A percentile compares a stretch with the other conserved stretches of the same genome.
These are phyloP conservation scores for Anhinga anhinga DNA, from an alignment of 2,113 vertebrate genomes.

Conservation along the genomic window DNA sequence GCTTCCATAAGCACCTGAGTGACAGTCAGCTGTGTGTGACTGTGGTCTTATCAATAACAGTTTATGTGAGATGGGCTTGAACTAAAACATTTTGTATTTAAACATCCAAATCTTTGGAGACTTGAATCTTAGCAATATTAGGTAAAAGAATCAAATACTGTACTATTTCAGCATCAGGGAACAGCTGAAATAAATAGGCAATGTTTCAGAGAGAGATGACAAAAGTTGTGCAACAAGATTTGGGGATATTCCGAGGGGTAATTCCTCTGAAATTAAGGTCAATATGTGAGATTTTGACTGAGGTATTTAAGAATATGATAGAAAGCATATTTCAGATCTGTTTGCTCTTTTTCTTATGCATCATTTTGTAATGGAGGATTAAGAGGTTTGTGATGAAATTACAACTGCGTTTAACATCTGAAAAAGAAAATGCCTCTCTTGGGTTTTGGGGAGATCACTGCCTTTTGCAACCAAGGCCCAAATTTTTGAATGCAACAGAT, in stretches of 20 bases:
- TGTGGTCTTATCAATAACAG: slow-evolving; percentile 23
- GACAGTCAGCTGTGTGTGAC: background rate
- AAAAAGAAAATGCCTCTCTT: background rate
- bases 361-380: background rate
- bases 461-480: background rate
- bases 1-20: slow-evolving; percentile 16
- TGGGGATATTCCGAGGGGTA: background rate
- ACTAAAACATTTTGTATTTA: background rate
- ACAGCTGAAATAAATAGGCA: background rate
- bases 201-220: background rate
- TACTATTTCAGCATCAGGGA: background rate
- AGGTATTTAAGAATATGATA: background rate
- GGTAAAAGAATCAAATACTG: background rate
- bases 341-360: background rate
- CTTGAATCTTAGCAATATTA: background rate
- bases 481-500: background rate
- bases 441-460: background rate
- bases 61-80: background rate
- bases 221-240: background rate
- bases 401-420: background rate
- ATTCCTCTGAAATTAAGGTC: background rate
- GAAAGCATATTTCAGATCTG: background rate
- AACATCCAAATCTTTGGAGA: background rate
- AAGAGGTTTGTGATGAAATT: background rate
- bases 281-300: background rate